Evolutionary conservation across 2,797 vertebrate species (phyloP), one percentile per base, ranked within the genome.

Genomic region (Scolopax bukidnonensis): DNA sequence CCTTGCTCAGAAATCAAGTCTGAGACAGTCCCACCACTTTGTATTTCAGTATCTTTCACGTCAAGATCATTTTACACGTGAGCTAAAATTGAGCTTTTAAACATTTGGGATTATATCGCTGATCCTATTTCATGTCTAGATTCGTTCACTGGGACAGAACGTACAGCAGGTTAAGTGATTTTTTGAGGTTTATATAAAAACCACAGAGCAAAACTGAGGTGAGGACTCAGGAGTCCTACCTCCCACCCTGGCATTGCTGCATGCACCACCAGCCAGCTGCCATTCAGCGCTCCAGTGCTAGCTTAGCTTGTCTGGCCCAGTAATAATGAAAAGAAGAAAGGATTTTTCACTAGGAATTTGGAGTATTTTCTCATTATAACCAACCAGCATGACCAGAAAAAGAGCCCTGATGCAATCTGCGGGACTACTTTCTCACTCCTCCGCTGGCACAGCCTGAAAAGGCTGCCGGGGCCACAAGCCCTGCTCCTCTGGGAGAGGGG

Each of bases 311-410:
- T 80, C 92, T 86, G 91, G 80, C 88, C 59, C 79, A 41, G 71
- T 27, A 75, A 79, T 94, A 95, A 93, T 57, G 61, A 90, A 89
- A 94, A 84, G 86, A 91, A 90, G 75, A 94, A 96, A 83, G 93
- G 82, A 88, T 82, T 95, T 94, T 96, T 85, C 85, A 79, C 30
- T 16, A 81, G 91, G 85, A 96, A 95, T 96, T 86, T 84, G 84
- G 91, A 96, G 79, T 83, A 96, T 96, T 95, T 95, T 95, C 95
- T 95, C 90, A 96, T 92, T 88, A 78, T 91, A 94, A 92, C 59
- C 77, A 93, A 94, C 84, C 92, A 90, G 78, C 81, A 90, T 28
- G 92, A 93, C 68, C 75, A 94, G 82, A 85, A 94, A 85, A 90
- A 93, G 54, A 90, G 48, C 61, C 33, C 57, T 91, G 90, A 91